Conservation (phyloP, 2,113 vertebrate species). For the Atlantisia rogersi region DNA sequence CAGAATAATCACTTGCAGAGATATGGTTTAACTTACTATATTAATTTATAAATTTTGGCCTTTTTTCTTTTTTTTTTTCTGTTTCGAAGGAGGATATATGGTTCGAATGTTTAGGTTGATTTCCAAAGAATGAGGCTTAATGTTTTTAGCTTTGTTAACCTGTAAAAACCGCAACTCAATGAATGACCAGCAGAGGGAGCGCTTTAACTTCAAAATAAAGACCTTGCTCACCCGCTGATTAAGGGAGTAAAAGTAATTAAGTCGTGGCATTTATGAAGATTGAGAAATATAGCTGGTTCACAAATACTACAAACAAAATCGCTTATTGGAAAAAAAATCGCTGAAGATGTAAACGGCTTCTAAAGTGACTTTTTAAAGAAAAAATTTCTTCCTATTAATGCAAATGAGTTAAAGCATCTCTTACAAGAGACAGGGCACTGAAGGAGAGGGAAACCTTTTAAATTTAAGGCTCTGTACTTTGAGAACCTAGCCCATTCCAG, state of each 20-base stretch:
- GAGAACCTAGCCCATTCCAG: neutral
- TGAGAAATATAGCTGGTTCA: slow-evolving; percentile 68
- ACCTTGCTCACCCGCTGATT: slow-evolving; percentile 33
- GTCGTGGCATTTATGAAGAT: slow-evolving; percentile 65
- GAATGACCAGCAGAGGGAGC: slow-evolving; percentile 79
- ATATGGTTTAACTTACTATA: neutral
- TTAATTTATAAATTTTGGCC: neutral
- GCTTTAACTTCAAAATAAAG: slow-evolving; percentile 67
- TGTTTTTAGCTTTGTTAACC: neutral
- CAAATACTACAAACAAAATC: slow-evolving; percentile 41
- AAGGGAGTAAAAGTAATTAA: slow-evolving; percentile 71
- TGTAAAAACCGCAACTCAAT: slow-evolving; percentile 17
- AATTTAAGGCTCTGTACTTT: neutral
- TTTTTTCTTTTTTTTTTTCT: neutral
- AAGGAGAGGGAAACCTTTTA: neutral
- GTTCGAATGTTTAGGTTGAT: neutral
- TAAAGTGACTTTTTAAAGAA: slow-evolving; percentile 5
- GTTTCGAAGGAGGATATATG: neutral
- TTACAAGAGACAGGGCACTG: neutral
- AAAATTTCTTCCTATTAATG: neutral
- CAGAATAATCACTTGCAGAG: neutral
- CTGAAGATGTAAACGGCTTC: neutral
- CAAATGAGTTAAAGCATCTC: neutral
- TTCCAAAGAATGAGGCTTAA: neutral
- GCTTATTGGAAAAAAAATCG: slow-evolving; percentile 41